Conservation (phyloP, 2,888 invertebrate genomes). For the Meiosimyza decipiens region DNA sequence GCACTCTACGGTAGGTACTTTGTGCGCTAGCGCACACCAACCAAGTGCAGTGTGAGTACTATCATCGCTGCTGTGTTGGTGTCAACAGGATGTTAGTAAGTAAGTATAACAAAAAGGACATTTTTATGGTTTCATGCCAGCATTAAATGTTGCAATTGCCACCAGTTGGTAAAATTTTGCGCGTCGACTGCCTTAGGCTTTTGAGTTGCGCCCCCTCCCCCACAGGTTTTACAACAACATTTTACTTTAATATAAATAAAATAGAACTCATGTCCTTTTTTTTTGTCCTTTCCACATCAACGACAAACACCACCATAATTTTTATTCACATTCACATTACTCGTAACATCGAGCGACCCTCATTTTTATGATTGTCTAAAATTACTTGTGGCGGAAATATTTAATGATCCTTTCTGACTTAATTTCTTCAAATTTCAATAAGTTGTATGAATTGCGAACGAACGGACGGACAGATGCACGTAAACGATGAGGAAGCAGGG, state of each 20-base stretch:
- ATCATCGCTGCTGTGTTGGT: too few species aligned
- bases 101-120: slow-evolving; percentile 15
- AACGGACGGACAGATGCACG: neutral
- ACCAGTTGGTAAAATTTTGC: slow-evolving; percentile 4
- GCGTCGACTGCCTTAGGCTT: too few species aligned
- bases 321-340: neutral
- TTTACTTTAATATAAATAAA: neutral
- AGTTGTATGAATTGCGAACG: neutral
- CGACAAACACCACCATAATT: neutral
- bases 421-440: slow-evolving; percentile 42
- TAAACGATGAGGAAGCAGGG: neutral
- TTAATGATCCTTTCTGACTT: slow-evolving; percentile 44
- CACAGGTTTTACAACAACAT: neutral
- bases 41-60: too few species aligned
- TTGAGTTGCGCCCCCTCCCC: neutral
- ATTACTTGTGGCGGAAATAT: slow-evolving; percentile 45
- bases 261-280: neutral
- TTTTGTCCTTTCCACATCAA: neutral
- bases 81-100: too few species aligned
- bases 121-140: slow-evolving; percentile 25
- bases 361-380: slow-evolving; percentile 37
- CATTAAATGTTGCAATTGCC: neutral
- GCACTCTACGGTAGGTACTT: too few species aligned
- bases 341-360: neutral
- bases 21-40: too few species aligned